Conservation (phyloP, 2,113 vertebrate species). For the Benitochromis conjunctus region DNA sequence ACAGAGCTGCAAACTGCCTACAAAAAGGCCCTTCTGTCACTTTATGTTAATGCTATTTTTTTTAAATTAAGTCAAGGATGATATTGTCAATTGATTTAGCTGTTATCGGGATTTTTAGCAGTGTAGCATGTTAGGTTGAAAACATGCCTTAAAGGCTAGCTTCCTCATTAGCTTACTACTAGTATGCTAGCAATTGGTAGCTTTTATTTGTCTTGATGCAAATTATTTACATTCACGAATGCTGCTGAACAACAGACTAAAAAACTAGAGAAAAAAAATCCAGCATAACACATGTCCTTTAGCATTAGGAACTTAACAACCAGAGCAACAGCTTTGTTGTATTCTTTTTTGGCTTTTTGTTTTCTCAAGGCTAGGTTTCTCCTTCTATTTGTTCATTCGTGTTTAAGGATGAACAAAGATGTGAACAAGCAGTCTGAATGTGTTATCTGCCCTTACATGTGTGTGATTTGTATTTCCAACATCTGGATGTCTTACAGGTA, state of each 20-base stretch:
- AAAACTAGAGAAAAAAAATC: background rate
- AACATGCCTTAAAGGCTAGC: background rate
- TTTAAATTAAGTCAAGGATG: background rate
- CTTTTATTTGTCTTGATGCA: background rate
- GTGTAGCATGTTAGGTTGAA: background rate
- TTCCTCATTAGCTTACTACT: background rate
- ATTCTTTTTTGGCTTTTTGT: background rate
- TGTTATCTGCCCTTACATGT: background rate
- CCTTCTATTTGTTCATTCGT: background rate
- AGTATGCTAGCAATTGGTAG: background rate
- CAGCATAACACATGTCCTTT: background rate
- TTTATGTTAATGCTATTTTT: background rate
- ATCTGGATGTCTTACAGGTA: background rate
- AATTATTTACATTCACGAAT: background rate
- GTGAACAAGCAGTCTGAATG: background rate
- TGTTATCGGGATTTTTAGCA: background rate
- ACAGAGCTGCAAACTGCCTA: too few species aligned
- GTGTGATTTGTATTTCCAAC: background rate
- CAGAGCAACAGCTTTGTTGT: background rate
- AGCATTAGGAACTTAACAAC: background rate
- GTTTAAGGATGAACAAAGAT: background rate
- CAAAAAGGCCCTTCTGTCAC: background rate
- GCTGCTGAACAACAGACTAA: background rate
- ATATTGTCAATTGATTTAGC: background rate
- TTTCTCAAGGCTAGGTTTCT: background rate